These are phyloP conservation scores for Amniataba percoides DNA, from an alignment of 2,797 vertebrate genomes.

Conservation along the genomic window DNA sequence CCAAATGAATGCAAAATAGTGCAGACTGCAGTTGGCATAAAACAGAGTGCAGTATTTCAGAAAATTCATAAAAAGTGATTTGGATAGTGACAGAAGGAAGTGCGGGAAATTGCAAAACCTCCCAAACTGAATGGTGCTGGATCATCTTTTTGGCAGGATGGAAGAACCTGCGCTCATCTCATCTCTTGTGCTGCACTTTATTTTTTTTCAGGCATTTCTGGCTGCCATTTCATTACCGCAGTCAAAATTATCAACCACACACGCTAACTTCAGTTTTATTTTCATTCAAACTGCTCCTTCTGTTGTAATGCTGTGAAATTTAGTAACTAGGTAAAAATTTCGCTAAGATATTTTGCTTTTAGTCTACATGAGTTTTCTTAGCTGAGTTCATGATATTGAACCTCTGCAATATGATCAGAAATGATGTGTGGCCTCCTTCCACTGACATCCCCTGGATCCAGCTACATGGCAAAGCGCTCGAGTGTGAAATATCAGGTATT, in stretches of 20 bases:
- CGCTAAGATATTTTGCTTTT: neutral
- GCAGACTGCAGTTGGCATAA: neutral
- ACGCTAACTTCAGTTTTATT: neutral
- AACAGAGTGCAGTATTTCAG: neutral
- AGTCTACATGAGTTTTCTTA: neutral
- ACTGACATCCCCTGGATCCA: neutral
- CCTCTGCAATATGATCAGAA: neutral
- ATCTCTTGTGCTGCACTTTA: neutral
- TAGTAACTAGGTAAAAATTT: neutral
- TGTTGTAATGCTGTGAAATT: neutral
- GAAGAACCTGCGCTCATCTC: neutral
- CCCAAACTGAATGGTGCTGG: neutral
- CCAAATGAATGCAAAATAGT: neutral
- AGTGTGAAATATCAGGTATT: constrained; percentile 11
- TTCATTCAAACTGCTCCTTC: neutral
- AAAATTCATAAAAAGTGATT: neutral
- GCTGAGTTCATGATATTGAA: constrained; percentile 3
- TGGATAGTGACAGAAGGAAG: neutral
- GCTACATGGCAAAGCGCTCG: neutral
- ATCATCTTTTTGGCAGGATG: constrained; percentile 18
- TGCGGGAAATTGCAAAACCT: neutral
- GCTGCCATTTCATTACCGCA: neutral
- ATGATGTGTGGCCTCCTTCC: neutral
- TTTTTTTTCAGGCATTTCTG: neutral
- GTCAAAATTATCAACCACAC: neutral